Conservation (phyloP, 2,113 vertebrate genomes). For the Numida meleagris region DNA sequence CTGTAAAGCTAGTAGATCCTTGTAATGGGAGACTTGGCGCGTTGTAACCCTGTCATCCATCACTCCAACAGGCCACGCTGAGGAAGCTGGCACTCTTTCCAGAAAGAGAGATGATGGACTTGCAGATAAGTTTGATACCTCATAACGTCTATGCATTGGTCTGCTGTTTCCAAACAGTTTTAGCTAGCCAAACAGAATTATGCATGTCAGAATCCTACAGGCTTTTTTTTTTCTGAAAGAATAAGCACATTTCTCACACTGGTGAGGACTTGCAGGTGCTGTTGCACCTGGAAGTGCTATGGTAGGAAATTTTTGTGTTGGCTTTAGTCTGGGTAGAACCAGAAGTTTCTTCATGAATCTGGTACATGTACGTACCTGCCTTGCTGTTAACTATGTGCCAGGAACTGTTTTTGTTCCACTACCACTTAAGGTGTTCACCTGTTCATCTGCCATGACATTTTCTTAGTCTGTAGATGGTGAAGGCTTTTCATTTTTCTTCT, state of each 20-base stretch:
- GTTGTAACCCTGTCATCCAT: neutral
- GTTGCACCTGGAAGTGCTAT: neutral
- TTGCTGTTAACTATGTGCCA: neutral
- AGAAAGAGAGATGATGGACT: neutral
- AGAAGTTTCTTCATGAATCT: neutral
- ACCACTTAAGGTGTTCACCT: neutral
- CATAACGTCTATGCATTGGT: neutral
- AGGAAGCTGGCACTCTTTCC: neutral
- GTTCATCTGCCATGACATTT: neutral
- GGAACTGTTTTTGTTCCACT: neutral
- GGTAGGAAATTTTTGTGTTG: neutral
- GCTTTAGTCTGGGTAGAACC: neutral
- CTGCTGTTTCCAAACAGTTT: neutral
- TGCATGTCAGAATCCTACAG: accelerated
- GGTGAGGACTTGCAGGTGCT: neutral
- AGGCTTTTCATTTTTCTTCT: neutral
- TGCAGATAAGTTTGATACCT: neutral
- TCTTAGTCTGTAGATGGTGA: neutral
- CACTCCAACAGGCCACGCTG: neutral
- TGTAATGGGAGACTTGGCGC: neutral
- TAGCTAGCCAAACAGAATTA: neutral
- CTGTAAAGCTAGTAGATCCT: neutral
- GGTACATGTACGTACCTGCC: neutral
- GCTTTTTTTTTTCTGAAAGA: neutral
- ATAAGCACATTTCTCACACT: neutral